Conservation (phyloP, 2,113 vertebrate species). For the Ctenomys sociabilis region DNA sequence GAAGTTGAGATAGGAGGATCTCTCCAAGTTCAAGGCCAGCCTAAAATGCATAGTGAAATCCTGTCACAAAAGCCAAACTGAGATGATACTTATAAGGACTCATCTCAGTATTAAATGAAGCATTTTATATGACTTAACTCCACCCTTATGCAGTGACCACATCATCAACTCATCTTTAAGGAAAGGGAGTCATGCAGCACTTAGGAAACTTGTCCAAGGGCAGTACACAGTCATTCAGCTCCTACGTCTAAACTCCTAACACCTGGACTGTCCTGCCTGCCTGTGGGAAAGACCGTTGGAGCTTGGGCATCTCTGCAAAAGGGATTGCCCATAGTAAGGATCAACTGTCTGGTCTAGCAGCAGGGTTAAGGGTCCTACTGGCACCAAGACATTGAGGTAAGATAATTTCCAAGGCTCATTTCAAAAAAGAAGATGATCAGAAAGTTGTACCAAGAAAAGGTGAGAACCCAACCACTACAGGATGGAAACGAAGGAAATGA, state of each 20-base stretch:
- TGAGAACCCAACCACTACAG: fast-evolving
- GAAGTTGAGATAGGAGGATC: neutral
- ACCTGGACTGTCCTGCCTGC: neutral
- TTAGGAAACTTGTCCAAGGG: neutral
- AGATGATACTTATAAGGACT: neutral
- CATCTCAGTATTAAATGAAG: neutral
- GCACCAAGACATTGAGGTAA: neutral
- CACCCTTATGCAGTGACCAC: neutral
- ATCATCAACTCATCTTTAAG: neutral
- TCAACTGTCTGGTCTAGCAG: neutral
- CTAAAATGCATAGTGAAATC: neutral
- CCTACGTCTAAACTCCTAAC: neutral
- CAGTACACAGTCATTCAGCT: neutral
- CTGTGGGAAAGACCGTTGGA: neutral
- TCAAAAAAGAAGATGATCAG: neutral
- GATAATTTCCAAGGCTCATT: neutral
- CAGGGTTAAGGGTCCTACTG: neutral
- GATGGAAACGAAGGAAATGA: neutral
- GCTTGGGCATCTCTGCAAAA: neutral
- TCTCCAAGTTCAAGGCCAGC: no score
- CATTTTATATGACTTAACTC: neutral
- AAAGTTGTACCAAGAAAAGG: no score
- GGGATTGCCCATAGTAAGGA: neutral
- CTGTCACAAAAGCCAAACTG: neutral
- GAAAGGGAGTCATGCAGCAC: neutral